phyloP scores from a whole-genome alignment of 35 echinoderm and acorn worm genomes.

The Apostichopus japonicus region DNA sequence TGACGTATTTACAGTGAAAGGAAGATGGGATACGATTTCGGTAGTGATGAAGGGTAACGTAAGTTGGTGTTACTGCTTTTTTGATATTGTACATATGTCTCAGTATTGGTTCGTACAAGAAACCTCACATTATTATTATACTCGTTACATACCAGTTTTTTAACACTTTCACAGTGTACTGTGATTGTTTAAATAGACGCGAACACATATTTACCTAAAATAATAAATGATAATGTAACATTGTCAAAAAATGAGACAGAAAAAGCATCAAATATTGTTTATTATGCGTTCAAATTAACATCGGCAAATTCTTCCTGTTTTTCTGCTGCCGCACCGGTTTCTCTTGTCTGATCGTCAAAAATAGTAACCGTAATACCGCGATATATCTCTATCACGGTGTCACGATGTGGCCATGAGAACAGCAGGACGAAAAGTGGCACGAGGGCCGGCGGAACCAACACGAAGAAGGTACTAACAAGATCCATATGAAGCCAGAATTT shows the following conservation, averaged over 20 bases:
- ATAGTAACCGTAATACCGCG: slow-evolving; percentile 3
- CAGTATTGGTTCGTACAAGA: too few species aligned
- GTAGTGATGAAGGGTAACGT: too few species aligned
- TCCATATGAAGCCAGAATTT: slow-evolving; percentile 35
- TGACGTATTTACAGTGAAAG: too few species aligned
- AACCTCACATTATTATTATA: too few species aligned
- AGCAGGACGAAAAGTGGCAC: slow-evolving; percentile 8
- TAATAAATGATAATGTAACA: background rate
- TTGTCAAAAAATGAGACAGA: background rate
- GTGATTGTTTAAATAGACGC: too few species aligned
- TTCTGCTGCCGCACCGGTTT: background rate
- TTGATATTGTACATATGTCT: too few species aligned
- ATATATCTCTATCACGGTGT: background rate
- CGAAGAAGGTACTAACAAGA: slow-evolving; percentile 15
- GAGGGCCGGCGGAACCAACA: background rate
- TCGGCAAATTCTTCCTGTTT: background rate
- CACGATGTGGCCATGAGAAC: slow-evolving; percentile 38
- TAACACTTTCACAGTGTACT: too few species aligned
- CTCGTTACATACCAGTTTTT: too few species aligned
- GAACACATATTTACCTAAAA: too few species aligned
- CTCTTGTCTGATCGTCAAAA: background rate
- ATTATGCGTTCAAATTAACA: background rate
- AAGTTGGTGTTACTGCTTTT: too few species aligned
- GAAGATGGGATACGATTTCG: too few species aligned
- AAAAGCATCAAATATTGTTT: background rate